Evolutionary conservation across 2,888 invertebrate genomes (phyloP).

Genomic region (Napeogenes inachia): DNA sequence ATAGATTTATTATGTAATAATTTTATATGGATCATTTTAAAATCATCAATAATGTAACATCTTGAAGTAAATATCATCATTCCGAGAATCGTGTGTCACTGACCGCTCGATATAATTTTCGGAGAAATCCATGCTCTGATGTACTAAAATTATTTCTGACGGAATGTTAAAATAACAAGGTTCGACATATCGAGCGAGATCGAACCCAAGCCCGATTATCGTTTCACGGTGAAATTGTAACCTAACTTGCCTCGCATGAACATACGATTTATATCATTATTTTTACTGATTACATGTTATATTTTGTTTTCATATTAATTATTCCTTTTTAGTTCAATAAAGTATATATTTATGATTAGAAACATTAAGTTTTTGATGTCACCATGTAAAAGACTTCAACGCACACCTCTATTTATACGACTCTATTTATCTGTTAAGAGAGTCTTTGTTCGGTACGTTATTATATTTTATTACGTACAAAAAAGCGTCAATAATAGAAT

Average conservation of each 20-base stretch:
- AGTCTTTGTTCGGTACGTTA: no score
- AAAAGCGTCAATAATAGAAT: no score
- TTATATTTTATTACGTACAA: no score
- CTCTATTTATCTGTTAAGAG: not conserved
- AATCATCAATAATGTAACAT: not conserved
- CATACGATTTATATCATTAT: constrained; percentile 1
- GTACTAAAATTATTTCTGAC: constrained; percentile 34
- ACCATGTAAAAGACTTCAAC: constrained; percentile 20
- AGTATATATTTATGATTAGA: not conserved
- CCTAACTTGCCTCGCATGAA: constrained; percentile 8
- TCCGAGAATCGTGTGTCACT: constrained; percentile 26
- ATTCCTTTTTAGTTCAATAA: not conserved
- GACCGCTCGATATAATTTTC: constrained; percentile 32
- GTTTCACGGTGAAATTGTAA: constrained; percentile 26
- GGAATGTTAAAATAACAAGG: constrained; percentile 33
- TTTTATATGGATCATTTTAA: not conserved
- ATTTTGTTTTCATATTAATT: not conserved
- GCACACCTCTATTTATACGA: not conserved
- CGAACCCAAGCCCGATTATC: constrained; percentile 29
- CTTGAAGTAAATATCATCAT: constrained; percentile 16
- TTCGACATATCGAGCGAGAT: constrained; percentile 28
- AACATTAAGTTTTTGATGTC: not conserved
- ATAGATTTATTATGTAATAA: not conserved
- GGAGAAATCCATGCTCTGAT: constrained; percentile 31
- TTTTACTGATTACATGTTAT: not conserved